Evolutionary conservation across 2,113 vertebrate species (phyloP), one percentile per base, ranked within the genome.

Genomic region (Grus americana): DNA sequence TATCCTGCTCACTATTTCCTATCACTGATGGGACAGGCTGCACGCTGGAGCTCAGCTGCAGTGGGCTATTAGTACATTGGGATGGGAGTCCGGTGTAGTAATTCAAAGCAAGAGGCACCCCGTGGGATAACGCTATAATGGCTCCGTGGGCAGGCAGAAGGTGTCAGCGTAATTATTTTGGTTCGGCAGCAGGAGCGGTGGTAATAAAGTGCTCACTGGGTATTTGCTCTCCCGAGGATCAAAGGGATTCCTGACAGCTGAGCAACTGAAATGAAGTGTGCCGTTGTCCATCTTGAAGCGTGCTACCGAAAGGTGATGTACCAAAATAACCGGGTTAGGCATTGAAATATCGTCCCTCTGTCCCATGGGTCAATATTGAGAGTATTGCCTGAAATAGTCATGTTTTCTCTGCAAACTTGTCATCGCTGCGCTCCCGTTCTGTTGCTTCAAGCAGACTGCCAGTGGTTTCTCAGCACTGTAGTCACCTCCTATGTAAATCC

Each of bases 21-120:
- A 5, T 34, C 24, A 40, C 73, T 42, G 62, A 4, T 23, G 27
- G 74, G 86, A 46, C 57, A n/a, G 71, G 79, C 81, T 96, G 95
- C 44, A 6, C 21, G 11, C 59, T 75, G 88, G 90, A 94, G 84
- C 96, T 95, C 97, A 94, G 95, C 97, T 97, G 97, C 93, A 5
- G 54, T 72, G 92, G 86, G 95, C 58, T 9, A 42, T 90, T 66
- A 91, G 18, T 55, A 81, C 84, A 19, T 70, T 65, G 74, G 86
- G 94, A 29, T 52, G 67, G 74, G 90, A 75, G 88, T 50, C 75
- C 0, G 57, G 55, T 38, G 52, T 16, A 63, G 44, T 68, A 62
- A 74, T 74, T 91, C 73, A 57, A 50, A 84, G 82, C 57, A 66
- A 59, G 70, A 84, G 90, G 57, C 85, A 26, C 55, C 86, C 58